Conservation (phyloP, 2,113 vertebrate genomes). For the Cheirogaleus medius region DNA sequence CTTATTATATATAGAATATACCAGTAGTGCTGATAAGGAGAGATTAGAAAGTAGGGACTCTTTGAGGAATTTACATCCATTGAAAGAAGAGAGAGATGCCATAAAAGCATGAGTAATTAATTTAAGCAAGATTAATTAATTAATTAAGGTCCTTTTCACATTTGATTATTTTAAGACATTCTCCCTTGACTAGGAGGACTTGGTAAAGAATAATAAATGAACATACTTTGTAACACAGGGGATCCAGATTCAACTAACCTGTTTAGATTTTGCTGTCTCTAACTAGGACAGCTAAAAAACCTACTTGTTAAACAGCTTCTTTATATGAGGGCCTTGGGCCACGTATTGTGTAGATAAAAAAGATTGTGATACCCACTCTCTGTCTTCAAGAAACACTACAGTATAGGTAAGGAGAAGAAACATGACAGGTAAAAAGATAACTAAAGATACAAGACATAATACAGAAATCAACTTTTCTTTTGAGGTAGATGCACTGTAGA, state of each 20-base stretch:
- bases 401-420: not conserved
- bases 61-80: slow-evolving; percentile 20
- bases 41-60: not conserved
- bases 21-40: not conserved
- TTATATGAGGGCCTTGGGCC: not conserved
- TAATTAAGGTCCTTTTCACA: not conserved
- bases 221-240: slow-evolving; percentile 31
- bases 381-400: not conserved
- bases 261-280: slow-evolving; percentile 43
- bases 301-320: slow-evolving; percentile 11
- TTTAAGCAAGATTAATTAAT: slow-evolving; percentile 32
- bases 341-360: not conserved
- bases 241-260: slow-evolving; percentile 26
- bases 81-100: not conserved
- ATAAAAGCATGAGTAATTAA: not conserved
- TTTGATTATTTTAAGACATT: slow-evolving; percentile 36
- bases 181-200: not conserved
- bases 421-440: not conserved
- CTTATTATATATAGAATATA: not conserved
- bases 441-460: not conserved
- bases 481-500: not conserved
- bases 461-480: not conserved
- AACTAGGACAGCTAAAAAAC: not conserved
- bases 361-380: not conserved
- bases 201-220: slow-evolving; percentile 46